These are phyloP conservation scores for Platycheirus albimanus DNA, from an alignment of 2,888 invertebrate species.

Conservation along the genomic window DNA sequence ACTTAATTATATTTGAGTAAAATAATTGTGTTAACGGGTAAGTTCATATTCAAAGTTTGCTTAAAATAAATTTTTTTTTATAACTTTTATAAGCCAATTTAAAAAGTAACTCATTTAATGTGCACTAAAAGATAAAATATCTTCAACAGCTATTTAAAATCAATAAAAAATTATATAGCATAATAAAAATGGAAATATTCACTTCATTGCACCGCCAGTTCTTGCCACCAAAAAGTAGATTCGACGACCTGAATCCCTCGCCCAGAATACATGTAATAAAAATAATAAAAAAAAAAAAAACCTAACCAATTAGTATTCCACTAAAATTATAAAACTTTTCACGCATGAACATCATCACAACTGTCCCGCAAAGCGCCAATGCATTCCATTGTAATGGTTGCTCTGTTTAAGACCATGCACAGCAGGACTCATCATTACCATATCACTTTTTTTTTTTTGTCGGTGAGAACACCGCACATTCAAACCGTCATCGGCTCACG, in stretches of 20 bases:
- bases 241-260: conserved; percentile 37
- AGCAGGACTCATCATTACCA: conserved; percentile 70
- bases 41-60: too few relatives aligned
- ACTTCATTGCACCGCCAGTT: conserved; percentile 34
- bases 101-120: neutral
- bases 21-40: too few relatives aligned
- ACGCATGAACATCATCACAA: conserved; percentile 63
- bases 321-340: conserved; percentile 66
- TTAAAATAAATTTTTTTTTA: too few relatives aligned
- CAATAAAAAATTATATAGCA: conserved; percentile 35
- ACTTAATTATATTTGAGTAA: too few relatives aligned
- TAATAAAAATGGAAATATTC: conserved; percentile 34
- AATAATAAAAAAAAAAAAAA: neutral
- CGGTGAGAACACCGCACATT: conserved; percentile 62
- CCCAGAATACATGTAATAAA: too few relatives aligned
- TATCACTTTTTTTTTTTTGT: conserved; percentile 51
- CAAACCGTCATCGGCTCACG: conserved; percentile 44
- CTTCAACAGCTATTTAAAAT: conserved; percentile 15
- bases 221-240: neutral
- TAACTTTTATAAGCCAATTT: too few relatives aligned
- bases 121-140: neutral
- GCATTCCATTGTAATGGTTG: conserved; percentile 21
- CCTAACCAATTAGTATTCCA: conserved; percentile 67
- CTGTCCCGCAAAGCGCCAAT: conserved; percentile 61
- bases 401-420: conserved; percentile 43